These are phyloP conservation scores for Drosophila truncata DNA, from an alignment of 1,140 invertebrate species.

Conservation along the genomic window DNA sequence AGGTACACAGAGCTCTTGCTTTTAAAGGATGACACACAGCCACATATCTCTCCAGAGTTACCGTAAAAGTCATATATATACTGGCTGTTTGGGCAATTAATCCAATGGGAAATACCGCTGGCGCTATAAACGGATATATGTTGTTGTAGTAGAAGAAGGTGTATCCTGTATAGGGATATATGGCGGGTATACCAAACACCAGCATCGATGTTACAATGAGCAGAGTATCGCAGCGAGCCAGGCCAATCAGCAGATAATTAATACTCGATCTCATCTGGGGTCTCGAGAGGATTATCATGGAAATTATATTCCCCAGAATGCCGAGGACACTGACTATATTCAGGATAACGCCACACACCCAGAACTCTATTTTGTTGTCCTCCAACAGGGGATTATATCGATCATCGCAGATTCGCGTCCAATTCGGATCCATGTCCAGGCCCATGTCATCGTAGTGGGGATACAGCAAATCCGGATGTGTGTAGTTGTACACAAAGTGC, in stretches of 20 bases:
- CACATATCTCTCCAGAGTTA: conserved; percentile 97
- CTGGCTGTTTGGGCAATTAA: conserved; percentile 96
- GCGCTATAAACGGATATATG: conserved; percentile 92
- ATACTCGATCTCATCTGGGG: conserved; percentile 98
- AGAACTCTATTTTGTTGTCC: conserved; percentile 89
- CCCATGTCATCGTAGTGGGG: conserved; percentile 55
- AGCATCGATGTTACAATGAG: conserved; percentile 94
- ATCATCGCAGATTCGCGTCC: conserved; percentile 67
- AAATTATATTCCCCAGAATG: conserved; percentile 95
- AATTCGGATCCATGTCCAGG: conserved; percentile 50
- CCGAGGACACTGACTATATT: conserved; percentile 93
- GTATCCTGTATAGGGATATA: conserved; percentile 92
- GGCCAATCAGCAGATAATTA: conserved; percentile 95
- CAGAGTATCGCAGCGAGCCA: conserved; percentile 96
- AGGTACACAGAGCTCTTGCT: conserved; percentile 95
- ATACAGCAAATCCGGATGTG: conserved; percentile 44
- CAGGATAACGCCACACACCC: conserved; percentile 93
- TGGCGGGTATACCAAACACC: conserved; percentile 93
- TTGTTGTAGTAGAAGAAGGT: conserved; percentile 92
- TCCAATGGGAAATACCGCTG: conserved; percentile 94
- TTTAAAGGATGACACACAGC: conserved; percentile 97
- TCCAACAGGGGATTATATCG: conserved; percentile 66
- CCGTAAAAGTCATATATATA: conserved; percentile 97
- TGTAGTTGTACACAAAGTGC: conserved; percentile 24
- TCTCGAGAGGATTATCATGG: conserved; percentile 95